phyloP scores from a whole-genome alignment of 2,113 vertebrate species.

The Larimichthys crocea region DNA sequence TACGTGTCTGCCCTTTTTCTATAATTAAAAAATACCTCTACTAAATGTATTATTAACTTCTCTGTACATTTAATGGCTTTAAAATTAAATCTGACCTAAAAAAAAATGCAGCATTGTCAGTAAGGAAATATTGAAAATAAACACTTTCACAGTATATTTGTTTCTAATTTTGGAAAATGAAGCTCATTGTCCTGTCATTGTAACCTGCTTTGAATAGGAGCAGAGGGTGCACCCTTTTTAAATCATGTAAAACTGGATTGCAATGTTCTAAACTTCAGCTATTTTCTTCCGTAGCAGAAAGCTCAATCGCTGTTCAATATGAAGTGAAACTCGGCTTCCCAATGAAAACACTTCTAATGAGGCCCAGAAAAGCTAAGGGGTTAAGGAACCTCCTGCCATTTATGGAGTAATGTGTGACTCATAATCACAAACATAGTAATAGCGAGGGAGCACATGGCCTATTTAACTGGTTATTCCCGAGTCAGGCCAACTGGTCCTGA shows the following conservation, averaged over 20 bases:
- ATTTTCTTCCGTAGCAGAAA: not conserved
- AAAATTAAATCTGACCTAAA: not conserved
- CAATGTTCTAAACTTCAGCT: not conserved
- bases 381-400: conserved; percentile 51
- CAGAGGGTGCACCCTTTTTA: not conserved
- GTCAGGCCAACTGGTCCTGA: conserved; percentile 68
- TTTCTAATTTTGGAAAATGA: not conserved
- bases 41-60: too few relatives aligned
- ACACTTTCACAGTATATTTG: too few relatives aligned
- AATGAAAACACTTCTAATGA: conserved; percentile 19
- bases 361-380: conserved; percentile 28
- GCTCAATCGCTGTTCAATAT: conserved; percentile 5
- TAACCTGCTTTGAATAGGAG: not conserved
- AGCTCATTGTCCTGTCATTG: not conserved
- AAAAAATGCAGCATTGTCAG: not conserved
- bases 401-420: conserved; percentile 62
- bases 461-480: conserved; percentile 65
- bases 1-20: too few relatives aligned
- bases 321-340: not conserved
- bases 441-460: conserved; percentile 70
- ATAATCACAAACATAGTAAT: conserved; percentile 65
- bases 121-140: not conserved
- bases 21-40: too few relatives aligned
- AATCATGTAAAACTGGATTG: not conserved
- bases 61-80: too few relatives aligned